Conservation (phyloP, 2,797 vertebrate genomes). For the Fundulus diaphanus region DNA sequence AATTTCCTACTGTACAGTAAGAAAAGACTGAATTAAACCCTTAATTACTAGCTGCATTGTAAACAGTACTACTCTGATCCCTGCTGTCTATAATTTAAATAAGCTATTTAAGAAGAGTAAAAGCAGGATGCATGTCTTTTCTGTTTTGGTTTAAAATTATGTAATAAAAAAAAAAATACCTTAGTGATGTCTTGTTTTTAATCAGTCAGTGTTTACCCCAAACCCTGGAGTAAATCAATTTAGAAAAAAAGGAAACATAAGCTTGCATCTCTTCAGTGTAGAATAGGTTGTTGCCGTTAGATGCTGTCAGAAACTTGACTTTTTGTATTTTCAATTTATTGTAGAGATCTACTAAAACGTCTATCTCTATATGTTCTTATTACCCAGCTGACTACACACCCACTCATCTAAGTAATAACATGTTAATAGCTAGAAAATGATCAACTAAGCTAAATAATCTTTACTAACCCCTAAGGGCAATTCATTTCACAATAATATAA, state of each 20-base stretch:
- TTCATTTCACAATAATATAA: no score
- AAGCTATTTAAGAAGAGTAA: not conserved
- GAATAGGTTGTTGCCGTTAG: not conserved
- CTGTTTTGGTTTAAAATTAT: not conserved
- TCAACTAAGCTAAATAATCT: no score
- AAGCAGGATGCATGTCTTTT: not conserved
- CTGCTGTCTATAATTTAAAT: not conserved
- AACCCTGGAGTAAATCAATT: not conserved
- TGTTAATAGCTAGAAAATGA: no score
- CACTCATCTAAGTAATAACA: not conserved
- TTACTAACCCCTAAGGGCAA: no score
- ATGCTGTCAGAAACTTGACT: not conserved
- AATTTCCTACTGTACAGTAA: not conserved
- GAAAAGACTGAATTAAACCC: not conserved
- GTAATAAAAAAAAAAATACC: no score
- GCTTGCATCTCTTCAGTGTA: not conserved
- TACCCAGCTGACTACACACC: not conserved
- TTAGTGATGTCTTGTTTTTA: not conserved
- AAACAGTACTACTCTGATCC: not conserved
- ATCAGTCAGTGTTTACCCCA: not conserved
- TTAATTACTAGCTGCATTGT: not conserved
- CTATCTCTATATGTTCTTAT: no score
- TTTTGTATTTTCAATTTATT: no score
- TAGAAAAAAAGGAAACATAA: not conserved
- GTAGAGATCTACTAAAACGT: no score